These are phyloP conservation scores for Calliopsis andreniformis DNA, from an alignment of 1,140 invertebrate genomes.

Conservation along the genomic window DNA sequence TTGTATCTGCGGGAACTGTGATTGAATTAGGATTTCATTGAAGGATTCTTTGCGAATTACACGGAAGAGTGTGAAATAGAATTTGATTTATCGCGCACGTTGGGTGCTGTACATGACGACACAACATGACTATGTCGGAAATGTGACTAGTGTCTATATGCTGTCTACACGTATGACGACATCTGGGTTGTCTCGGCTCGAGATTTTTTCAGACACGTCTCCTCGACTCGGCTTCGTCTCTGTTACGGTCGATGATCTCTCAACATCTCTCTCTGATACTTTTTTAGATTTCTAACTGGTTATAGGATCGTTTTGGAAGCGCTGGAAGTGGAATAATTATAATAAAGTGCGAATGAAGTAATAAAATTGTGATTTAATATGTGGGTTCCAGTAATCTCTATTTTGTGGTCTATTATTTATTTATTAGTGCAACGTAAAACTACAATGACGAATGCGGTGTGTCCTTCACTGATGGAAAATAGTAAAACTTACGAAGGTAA, in stretches of 20 bases:
- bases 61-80: background rate
- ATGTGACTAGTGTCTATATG: slow-evolving; percentile 12
- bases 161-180: slow-evolving; percentile 20
- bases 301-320: background rate
- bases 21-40: background rate
- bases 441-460: slow-evolving; percentile 16
- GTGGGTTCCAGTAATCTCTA: slow-evolving; percentile 65
- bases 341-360: background rate
- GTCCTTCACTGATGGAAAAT: background rate
- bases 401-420: slow-evolving; percentile 61
- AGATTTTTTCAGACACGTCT: slow-evolving; percentile 39
- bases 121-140: background rate
- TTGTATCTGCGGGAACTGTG: too few relatives aligned
- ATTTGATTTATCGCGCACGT: slow-evolving; percentile 1
- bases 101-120: background rate
- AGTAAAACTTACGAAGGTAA: slow-evolving; percentile 30
- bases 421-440: slow-evolving; percentile 59
- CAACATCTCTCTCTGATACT: background rate
- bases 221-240: slow-evolving; percentile 13
- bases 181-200: slow-evolving; percentile 17
- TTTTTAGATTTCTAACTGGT: slow-evolving; percentile 16
- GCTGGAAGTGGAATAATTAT: background rate
- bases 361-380: slow-evolving; percentile 31
- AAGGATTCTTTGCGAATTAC: background rate
- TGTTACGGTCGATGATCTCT: slow-evolving; percentile 46